These are phyloP conservation scores for Nasua narica DNA, from an alignment of 2,797 vertebrate species.

Conservation along the genomic window DNA sequence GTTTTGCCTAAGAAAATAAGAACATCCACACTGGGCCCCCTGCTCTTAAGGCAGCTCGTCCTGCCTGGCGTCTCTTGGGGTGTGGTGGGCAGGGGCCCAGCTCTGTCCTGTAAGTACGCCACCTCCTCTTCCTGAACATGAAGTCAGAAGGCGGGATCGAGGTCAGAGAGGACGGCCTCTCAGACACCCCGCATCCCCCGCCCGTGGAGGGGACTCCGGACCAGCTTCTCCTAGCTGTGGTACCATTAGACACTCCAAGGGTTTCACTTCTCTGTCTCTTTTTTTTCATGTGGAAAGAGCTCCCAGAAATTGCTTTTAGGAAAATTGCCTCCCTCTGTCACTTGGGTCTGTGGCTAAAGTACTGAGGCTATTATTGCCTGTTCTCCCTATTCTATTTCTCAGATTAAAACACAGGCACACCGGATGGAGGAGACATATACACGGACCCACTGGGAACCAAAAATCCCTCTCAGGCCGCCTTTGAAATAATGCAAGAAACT, in stretches of 20 bases:
- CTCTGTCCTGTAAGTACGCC: background rate
- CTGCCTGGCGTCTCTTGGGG: background rate
- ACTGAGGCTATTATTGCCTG: background rate
- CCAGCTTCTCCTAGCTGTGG: background rate
- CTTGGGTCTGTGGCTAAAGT: background rate
- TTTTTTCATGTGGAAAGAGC: background rate
- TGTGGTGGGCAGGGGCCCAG: background rate
- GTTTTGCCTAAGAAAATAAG: background rate
- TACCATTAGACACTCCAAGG: background rate
- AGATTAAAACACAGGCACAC: background rate
- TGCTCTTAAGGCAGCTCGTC: fast-evolving
- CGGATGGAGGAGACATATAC: background rate
- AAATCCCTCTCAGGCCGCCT: background rate
- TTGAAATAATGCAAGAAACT: background rate
- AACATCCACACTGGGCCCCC: background rate
- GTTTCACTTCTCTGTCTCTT: background rate
- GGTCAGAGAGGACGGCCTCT: background rate
- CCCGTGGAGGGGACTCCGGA: too few relatives aligned
- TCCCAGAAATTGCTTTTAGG: conserved; percentile 15
- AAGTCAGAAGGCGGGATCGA: background rate
- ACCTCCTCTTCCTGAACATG: background rate
- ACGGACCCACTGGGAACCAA: background rate
- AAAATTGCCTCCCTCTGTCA: background rate
- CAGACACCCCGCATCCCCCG: background rate
- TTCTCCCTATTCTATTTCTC: background rate